These are phyloP conservation scores for Sphaerophoria rueppellii DNA, from an alignment of 2,888 invertebrate genomes.

Conservation along the genomic window DNA sequence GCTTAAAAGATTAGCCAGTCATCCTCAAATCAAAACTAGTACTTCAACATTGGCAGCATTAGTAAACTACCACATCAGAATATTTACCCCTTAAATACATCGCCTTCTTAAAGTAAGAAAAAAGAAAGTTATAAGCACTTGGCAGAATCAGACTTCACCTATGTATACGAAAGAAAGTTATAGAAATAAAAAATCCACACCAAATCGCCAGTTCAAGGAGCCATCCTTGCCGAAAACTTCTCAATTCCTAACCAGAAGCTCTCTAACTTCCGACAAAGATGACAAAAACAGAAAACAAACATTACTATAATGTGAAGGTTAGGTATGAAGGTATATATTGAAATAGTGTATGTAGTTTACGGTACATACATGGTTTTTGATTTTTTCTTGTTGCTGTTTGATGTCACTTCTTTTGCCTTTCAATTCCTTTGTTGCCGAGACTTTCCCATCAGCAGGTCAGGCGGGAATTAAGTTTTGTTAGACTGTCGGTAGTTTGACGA, in stretches of 20 bases:
- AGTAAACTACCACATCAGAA: conserved; percentile 29
- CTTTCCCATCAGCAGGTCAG: conserved; percentile 31
- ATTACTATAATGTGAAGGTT: conserved; percentile 18
- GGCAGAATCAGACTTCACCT: conserved; percentile 4
- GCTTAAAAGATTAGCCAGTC: conserved; percentile 73
- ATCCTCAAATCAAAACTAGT: conserved; percentile 65
- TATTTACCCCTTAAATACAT: conserved; percentile 59
- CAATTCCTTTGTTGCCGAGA: conserved; percentile 54
- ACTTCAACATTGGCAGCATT: conserved; percentile 30
- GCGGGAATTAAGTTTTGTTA: conserved; percentile 64
- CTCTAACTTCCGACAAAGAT: conserved; percentile 68
- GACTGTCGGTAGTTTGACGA: conserved; percentile 67
- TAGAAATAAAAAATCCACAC: conserved; percentile 47
- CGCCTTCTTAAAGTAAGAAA: conserved; percentile 5
- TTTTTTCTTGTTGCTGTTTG: conserved; percentile 1
- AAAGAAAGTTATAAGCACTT: conserved; percentile 67
- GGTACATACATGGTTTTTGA: not conserved
- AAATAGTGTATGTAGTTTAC: no score
- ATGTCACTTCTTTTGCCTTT: conserved; percentile 31
- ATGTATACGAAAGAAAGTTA: conserved; percentile 10
- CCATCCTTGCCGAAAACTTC: conserved; percentile 68
- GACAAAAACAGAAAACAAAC: conserved; percentile 73
- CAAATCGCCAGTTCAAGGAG: conserved; percentile 72
- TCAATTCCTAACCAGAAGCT: conserved; percentile 68
- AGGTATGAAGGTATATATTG: not conserved